phyloP scores from a whole-genome alignment of 2,888 invertebrate genomes.

The Heliconius erato region DNA sequence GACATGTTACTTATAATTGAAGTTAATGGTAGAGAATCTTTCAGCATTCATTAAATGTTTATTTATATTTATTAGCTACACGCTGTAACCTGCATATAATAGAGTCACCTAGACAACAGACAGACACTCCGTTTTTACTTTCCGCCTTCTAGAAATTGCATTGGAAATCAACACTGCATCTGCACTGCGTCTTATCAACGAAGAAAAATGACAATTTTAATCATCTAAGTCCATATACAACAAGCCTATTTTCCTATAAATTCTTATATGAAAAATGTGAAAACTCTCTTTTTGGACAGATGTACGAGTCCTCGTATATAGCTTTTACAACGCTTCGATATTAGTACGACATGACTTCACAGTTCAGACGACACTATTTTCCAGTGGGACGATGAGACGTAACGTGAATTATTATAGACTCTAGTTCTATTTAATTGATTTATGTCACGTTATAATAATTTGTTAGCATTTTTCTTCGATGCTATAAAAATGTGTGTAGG shows the following conservation, averaged over 20 bases:
- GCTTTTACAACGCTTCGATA: neutral
- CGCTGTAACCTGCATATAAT: neutral
- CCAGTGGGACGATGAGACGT: slow-evolving; percentile 37
- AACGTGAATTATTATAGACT: slow-evolving; percentile 28
- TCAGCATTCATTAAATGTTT: neutral
- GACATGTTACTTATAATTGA: too few species aligned
- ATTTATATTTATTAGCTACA: neutral
- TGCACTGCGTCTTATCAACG: too few species aligned
- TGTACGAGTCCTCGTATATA: too few species aligned
- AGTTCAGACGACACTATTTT: slow-evolving; percentile 45
- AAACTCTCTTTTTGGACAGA: neutral
- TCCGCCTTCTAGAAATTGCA: neutral
- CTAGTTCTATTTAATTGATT: slow-evolving; percentile 24
- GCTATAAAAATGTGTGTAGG: slow-evolving; percentile 11
- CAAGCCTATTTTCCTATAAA: too few species aligned
- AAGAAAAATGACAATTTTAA: too few species aligned
- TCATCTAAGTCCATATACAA: too few species aligned
- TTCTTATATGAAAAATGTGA: neutral
- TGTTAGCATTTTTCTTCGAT: slow-evolving; percentile 2
- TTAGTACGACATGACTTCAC: slow-evolving; percentile 35
- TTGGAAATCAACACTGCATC: too few species aligned
- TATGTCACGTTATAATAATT: neutral
- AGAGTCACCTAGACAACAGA: neutral
- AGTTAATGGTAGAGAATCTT: too few species aligned
- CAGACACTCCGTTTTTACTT: too few species aligned